These are phyloP conservation scores for Nephrocerus scutellatus DNA, from an alignment of 2,888 invertebrate species.

Conservation along the genomic window DNA sequence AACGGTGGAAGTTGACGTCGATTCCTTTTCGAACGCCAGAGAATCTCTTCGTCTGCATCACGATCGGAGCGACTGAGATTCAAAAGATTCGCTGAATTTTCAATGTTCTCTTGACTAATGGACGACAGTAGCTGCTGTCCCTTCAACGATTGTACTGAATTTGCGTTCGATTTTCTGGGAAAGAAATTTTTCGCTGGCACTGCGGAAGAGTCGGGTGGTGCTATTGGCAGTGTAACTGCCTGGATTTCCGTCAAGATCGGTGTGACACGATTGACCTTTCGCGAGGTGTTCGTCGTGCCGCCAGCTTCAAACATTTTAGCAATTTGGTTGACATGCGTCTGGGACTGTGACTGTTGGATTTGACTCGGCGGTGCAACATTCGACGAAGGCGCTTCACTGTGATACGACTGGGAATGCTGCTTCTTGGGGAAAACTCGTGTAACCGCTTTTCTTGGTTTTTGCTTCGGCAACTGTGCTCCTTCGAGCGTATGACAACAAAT, in stretches of 20 bases:
- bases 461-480: conserved; percentile 25
- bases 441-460: conserved; percentile 38
- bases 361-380: too few relatives aligned
- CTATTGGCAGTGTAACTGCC: conserved; percentile 4
- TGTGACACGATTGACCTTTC: conserved; percentile 36
- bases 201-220: too few relatives aligned
- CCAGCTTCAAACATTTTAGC: conserved; percentile 44
- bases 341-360: conserved; percentile 25
- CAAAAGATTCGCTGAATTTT: conserved; percentile 35
- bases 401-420: conserved; percentile 22
- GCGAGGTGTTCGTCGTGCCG: conserved; percentile 22
- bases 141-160: too few relatives aligned
- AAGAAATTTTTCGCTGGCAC: too few relatives aligned
- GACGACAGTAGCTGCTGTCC: conserved; percentile 25
- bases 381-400: too few relatives aligned
- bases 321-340: conserved; percentile 42
- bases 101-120: conserved; percentile 33
- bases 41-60: conserved; percentile 26
- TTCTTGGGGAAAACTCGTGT: conserved; percentile 39
- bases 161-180: too few relatives aligned
- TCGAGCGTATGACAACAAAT: conserved; percentile 32
- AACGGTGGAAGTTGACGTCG: conserved; percentile 20
- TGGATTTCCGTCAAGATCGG: conserved; percentile 27
- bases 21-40: conserved; percentile 3
- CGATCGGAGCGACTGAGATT: too few relatives aligned